Evolutionary conservation across 2,113 vertebrate genomes (phyloP).

Genomic region (Elanus axillaris): DNA sequence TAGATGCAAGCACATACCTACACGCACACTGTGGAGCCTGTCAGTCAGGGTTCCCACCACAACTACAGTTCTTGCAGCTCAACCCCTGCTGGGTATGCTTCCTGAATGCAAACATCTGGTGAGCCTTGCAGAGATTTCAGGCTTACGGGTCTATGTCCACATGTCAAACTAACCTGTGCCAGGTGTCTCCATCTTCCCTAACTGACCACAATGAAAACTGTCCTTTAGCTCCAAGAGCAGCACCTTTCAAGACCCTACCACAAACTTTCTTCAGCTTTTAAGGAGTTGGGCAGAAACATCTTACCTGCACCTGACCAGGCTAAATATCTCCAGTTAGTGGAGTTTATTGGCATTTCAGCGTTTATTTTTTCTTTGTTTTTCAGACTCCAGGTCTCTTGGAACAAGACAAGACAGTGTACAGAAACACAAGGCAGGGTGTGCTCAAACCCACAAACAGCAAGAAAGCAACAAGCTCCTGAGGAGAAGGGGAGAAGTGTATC

Average conservation of each 20-base stretch:
- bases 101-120: neutral
- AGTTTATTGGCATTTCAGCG: neutral
- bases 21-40: neutral
- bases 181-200: neutral
- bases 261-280: neutral
- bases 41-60: neutral
- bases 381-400: neutral
- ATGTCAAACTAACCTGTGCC: neutral
- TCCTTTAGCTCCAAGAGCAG: neutral
- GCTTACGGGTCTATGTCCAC: neutral
- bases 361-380: neutral
- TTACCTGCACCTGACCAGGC: neutral
- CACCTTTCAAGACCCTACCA: neutral
- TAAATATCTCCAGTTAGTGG: neutral
- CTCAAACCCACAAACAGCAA: conserved; percentile 48
- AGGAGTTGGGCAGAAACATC: neutral
- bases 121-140: neutral
- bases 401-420: conserved; percentile 49
- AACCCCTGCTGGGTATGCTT: neutral
- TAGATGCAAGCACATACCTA: neutral
- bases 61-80: neutral
- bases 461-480: conserved; percentile 13
- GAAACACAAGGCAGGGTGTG: conserved; percentile 49
- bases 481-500: neutral
- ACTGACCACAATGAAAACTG: neutral